Evolutionary conservation across 1,140 invertebrate species (phyloP).

Genomic region (Andrena cerasifolii): DNA sequence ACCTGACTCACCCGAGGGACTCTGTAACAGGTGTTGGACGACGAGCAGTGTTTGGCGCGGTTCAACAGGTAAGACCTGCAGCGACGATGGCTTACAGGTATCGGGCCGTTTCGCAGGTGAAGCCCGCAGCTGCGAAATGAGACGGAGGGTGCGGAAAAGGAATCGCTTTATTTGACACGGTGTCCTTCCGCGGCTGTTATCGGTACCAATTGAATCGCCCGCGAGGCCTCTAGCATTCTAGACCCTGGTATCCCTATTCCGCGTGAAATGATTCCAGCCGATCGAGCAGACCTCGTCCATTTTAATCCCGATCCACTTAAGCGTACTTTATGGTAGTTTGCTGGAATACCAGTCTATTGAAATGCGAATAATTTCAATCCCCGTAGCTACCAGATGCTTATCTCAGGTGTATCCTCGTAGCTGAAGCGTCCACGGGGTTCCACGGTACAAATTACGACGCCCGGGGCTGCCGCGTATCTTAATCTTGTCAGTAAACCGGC

Average conservation of each 20-base stretch:
- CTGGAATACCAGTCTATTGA: neutral
- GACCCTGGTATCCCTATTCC: no score
- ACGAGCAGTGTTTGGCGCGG: constrained; percentile 50
- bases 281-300: neutral
- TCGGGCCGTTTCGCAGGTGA: constrained; percentile 69
- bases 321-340: neutral
- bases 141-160: constrained; percentile 43
- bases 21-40: constrained; percentile 69
- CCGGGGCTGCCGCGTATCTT: constrained; percentile 48
- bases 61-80: constrained; percentile 63
- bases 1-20: constrained; percentile 45
- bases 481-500: constrained; percentile 63
- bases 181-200: constrained; percentile 15
- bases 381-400: neutral
- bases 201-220: no score
- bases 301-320: neutral
- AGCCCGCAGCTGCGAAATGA: constrained; percentile 61
- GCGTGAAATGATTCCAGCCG: neutral
- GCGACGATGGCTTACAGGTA: constrained; percentile 54
- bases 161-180: constrained; percentile 66
- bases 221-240: no score
- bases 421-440: constrained; percentile 4
- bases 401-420: neutral
- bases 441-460: constrained; percentile 52
- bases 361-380: constrained; percentile 1